phyloP scores from a whole-genome alignment of 2,888 invertebrate genomes.

The Acanthopleura granulata region DNA sequence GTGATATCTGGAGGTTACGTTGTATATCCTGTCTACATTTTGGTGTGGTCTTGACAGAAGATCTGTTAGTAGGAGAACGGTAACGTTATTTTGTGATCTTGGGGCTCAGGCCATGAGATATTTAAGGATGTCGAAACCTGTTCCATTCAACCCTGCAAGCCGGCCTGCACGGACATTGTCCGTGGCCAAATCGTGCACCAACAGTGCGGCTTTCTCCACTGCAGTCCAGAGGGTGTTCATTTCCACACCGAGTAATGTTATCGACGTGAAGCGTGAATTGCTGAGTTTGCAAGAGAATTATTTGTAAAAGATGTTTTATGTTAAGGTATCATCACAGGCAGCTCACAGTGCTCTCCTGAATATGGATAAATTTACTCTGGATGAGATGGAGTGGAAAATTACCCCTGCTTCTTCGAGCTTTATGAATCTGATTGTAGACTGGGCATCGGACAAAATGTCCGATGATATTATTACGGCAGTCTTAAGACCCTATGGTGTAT shows the following conservation, averaged over 20 bases:
- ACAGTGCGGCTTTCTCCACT: not conserved
- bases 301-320: not conserved
- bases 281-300: not conserved
- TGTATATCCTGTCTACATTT: no score
- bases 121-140: not conserved
- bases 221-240: not conserved
- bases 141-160: not conserved
- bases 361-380: not conserved
- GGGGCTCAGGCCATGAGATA: no score
- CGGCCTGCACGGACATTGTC: not conserved
- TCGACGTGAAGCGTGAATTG: not conserved
- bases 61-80: no score
- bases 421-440: not conserved
- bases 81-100: no score
- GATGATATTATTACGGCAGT: not conserved
- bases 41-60: no score
- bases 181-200: not conserved
- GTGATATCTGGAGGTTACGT: no score
- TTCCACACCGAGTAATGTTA: not conserved
- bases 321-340: not conserved
- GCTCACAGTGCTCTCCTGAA: conserved; percentile 1
- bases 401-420: not conserved
- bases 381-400: not conserved
- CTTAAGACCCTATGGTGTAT: not conserved
- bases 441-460: not conserved